Base-by-base conservation (phyloP, 2,888 invertebrate genomes). In the Mamestra brassicae region DNA sequence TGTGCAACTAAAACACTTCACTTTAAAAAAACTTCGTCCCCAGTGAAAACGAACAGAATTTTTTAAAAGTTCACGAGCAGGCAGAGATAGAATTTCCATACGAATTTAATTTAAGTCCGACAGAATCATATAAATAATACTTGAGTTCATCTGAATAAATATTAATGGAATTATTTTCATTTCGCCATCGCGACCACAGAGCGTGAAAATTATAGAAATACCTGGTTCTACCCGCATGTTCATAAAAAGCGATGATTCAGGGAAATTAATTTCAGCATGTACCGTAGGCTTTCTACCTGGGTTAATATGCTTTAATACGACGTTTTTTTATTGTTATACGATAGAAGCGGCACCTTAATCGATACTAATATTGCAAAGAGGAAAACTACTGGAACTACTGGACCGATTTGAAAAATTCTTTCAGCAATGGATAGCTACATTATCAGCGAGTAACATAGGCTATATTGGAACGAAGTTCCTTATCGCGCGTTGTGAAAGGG, bases 81-180 rank as follows among this genome's bases (percentile, higher is more conserved):
- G 13, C 15, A 17, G 15, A 38, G 34, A 81, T 17, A 76, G 6
- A 50, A 82, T 71, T 68, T 52, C 57, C 67, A 68, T 65, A 61
- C 65, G 72, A 82, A 78, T 78, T 81, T 79, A 78, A 82, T 80
- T 81, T 71, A 57, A 74, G 36, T 65, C n/a, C n/a, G 10, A 34
- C 34, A 26, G 61, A 61, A 50, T 55, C 71, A 65, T 58, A 78
- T 80, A 74, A 77, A 83, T 78, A 85, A 77, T 73, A 69, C 80
- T 83, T 72, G 67, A 68, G 65, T 66, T 69, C 65, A 66, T 78
- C 52, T 55, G 78, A 83, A 83, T 72, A 78, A 66, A 78, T 69
- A 68, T 78, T 66, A 79, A 79, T 66, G 61, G 38, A 66, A 66
- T 70, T 70, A 76, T 79, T 81, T 76, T 65, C 61, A 76, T 76